Evolutionary conservation across 1,140 invertebrate genomes (phyloP), one percentile per base, ranked within the genome.

Genomic region (Danaus plexippus): DNA sequence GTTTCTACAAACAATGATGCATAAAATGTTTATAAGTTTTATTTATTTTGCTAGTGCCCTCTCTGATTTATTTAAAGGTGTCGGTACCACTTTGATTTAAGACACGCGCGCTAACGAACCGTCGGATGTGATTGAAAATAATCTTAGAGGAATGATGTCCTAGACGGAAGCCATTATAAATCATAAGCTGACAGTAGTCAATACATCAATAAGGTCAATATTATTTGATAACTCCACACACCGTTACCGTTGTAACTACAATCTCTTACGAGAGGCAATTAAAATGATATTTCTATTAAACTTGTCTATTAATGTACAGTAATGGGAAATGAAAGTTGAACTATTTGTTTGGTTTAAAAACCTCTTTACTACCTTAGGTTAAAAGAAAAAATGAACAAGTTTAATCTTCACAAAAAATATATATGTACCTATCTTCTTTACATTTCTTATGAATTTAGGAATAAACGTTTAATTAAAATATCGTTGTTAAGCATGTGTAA

Each of bases 71-170:
- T 32, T 32, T 32, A 32, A 32, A 32, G 22, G 22, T 32, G 4
- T 32, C 22, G 22, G 22, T 32, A 42, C 48, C 57, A 40, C 51
- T 52, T 56, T 59, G 74, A 83, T 82, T 68, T 67, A 54, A 80
- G 80, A 82, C 80, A 81, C 61, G 60, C 22, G 54, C 67, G 71
- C 79, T 86, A 86, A 86, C 83, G 83, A 86, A 84, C 69, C 80
- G 68, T 78, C 80, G 74, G 75, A 77, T 84, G 69, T 86, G 83
- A 86, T 86, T 86, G 82, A 83, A 84, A 86, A 84, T 85, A 80
- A 85, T 82, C 75, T 71, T 69, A 77, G 66, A 82, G 77, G 67
- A 76, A 82, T 75, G 74, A 73, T 86, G 79, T 86, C 79, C 76
- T 80, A 82, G 73, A 78, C 79, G 78, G 79, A 84, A 83, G 79